Base-by-base conservation (phyloP, 2,888 invertebrate species). In the Cremastinae sp. region DNA sequence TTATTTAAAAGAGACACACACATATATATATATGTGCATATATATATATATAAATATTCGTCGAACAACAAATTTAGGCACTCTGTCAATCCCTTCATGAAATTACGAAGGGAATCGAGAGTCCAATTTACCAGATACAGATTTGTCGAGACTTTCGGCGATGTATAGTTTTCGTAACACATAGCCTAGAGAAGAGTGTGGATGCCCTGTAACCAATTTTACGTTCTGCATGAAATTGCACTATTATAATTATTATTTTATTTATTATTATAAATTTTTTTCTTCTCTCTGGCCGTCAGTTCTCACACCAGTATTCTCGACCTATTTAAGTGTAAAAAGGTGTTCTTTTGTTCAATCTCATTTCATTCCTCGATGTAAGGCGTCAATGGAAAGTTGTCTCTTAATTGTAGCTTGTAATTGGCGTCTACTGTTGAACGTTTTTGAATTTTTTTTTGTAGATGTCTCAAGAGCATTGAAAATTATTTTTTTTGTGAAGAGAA, bases 161-260 rank as follows among this genome's bases (percentile, higher is more conserved):
- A 43, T 78, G 59, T 74, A 72, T 72, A 74, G 64, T 55, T 65
- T 49, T 73, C 37, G 51, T 49, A 16, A 51, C 43, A 28, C 65
- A 14, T 70, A 53, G 59, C 41, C 59, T 72, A 78, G 56, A 35
- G 14, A 61, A 49, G 59, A 70, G 37, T 73, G 49, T 35, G 28
- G 53, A 69, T 59, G 66, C 68, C 59, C 43, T 58, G 14, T 28
- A 16, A 18, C 14, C 22, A 12, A n/a, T 53, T 55, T 43, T 69
- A 37, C 37, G 74, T 71, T 61, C 78, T 73, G 79, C 80, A 82
- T 81, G 80, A 49, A 43, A 73, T 62, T 77, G 73, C 79, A 80
- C 76, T 74, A 75, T 82, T 35, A 47, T 62, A 45, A n/a, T n/a
- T 68, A 65, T 78, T 78, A 76, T 78, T 79, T 64, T 83, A 82